Evolutionary conservation across 2,797 vertebrate genomes (phyloP).

Genomic region (Gymnodraco acuticeps): DNA sequence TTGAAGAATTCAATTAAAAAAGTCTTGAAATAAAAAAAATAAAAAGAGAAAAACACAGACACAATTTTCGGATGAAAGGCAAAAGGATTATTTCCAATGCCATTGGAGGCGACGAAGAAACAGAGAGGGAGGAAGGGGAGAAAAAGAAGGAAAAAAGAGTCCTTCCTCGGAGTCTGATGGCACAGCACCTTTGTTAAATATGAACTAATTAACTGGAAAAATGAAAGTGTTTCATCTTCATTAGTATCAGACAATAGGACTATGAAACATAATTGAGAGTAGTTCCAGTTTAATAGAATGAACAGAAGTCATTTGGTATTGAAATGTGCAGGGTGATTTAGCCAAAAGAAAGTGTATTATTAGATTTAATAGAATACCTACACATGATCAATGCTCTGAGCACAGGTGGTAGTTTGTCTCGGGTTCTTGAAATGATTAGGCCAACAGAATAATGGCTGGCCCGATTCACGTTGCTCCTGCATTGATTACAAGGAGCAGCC

Average conservation of each 20-base stretch:
- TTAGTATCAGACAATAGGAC: conserved; percentile 84
- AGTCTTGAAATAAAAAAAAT: conserved; percentile 15
- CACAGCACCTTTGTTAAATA: conserved; percentile 84
- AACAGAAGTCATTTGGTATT: conserved; percentile 80
- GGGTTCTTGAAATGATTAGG: conserved; percentile 73
- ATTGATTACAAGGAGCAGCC: conserved; percentile 72
- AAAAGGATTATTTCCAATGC: conserved; percentile 71
- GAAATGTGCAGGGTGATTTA: conserved; percentile 73
- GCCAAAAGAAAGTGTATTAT: conserved; percentile 80
- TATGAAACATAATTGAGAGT: conserved; percentile 82
- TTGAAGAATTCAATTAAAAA: conserved; percentile 73
- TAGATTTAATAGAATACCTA: conserved; percentile 80
- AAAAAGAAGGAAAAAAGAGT: conserved; percentile 14
- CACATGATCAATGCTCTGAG: conserved; percentile 76
- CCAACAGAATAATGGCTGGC: conserved; percentile 73
- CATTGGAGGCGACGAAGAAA: conserved; percentile 44
- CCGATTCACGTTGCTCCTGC: conserved; percentile 65
- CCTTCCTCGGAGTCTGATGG: conserved; percentile 73
- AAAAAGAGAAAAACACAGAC: conserved; percentile 8
- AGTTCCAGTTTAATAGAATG: conserved; percentile 81
- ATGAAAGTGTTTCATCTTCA: conserved; percentile 86
- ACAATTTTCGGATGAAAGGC: conserved; percentile 67
- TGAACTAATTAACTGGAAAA: conserved; percentile 85
- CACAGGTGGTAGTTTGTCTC: conserved; percentile 80
- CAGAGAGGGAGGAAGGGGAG: background rate